Evolutionary conservation across 2,113 vertebrate species (phyloP).

Genomic region (Lates calcarifer): DNA sequence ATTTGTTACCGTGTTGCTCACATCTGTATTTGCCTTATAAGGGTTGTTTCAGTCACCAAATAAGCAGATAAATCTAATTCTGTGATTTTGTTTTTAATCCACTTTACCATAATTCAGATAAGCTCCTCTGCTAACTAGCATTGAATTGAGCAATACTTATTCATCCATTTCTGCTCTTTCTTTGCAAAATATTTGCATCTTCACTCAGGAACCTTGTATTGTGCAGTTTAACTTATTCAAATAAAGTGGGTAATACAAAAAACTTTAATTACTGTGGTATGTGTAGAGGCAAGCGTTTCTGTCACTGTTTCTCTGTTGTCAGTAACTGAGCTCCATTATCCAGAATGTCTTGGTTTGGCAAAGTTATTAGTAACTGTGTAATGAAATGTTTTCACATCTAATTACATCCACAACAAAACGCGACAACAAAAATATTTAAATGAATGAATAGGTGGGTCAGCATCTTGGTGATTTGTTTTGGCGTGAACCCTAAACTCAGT

Average conservation of each 20-base stretch:
- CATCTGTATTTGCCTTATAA: not conserved
- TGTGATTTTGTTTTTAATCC: not conserved
- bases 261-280: conserved; percentile 67
- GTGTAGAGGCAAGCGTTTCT: conserved; percentile 65
- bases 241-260: conserved; percentile 74
- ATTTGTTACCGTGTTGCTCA: conserved; percentile 2
- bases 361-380: not conserved
- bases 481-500: conserved; percentile 1
- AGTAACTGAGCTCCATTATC: conserved; percentile 12
- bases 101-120: conserved; percentile 54
- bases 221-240: conserved; percentile 61
- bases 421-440: not conserved
- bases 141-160: conserved; percentile 32
- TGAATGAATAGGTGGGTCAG: not conserved
- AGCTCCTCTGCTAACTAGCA: conserved; percentile 58
- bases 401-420: not conserved
- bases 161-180: conserved; percentile 34
- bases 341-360: conserved; percentile 14
- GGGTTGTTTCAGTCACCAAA: conserved; percentile 12
- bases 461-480: conserved; percentile 10
- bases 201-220: conserved; percentile 58
- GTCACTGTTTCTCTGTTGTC: conserved; percentile 47
- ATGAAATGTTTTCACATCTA: not conserved
- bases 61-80: not conserved
- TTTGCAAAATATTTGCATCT: conserved; percentile 49